Conservation (phyloP, 1,140 invertebrate genomes). For the Drosophila busckii region DNA sequence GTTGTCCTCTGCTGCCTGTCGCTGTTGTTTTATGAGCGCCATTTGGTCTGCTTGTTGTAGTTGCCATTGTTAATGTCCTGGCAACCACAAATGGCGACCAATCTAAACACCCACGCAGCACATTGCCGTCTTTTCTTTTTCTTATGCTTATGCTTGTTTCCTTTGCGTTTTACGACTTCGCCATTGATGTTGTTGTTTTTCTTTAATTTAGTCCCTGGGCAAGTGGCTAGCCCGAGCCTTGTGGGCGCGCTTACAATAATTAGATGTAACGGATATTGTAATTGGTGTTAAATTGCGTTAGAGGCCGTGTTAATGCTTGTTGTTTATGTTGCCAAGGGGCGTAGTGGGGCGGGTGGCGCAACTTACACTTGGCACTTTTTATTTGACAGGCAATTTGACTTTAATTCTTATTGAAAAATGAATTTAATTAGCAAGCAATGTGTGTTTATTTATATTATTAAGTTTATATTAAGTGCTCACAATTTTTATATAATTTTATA, state of each 20-base stretch:
- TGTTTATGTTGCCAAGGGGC: slow-evolving; percentile 21
- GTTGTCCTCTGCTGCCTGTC: slow-evolving; percentile 40
- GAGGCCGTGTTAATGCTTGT: slow-evolving; percentile 66
- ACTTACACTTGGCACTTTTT: slow-evolving; percentile 5
- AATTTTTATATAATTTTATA: no score
- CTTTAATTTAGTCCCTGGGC: slow-evolving; percentile 65
- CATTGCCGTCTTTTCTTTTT: slow-evolving; percentile 30
- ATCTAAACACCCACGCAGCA: slow-evolving; percentile 22
- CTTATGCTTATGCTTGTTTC: slow-evolving; percentile 20
- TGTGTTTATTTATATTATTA: no score
- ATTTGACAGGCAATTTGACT: no score
- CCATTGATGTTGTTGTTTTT: slow-evolving; percentile 43
- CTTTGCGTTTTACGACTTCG: not conserved
- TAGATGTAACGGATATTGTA: slow-evolving; percentile 79
- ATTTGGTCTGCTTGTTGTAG: slow-evolving; percentile 45
- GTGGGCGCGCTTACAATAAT: slow-evolving; percentile 68
- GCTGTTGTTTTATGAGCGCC: slow-evolving; percentile 73
- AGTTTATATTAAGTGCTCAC: no score
- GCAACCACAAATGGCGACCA: slow-evolving; percentile 66
- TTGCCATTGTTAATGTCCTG: slow-evolving; percentile 72
- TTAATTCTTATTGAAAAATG: no score
- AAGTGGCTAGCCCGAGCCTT: slow-evolving; percentile 68
- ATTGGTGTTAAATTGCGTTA: slow-evolving; percentile 78
- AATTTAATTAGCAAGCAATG: no score
- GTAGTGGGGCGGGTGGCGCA: not conserved